phyloP scores from a whole-genome alignment of 2,113 vertebrate species.

The Castor canadensis region DNA sequence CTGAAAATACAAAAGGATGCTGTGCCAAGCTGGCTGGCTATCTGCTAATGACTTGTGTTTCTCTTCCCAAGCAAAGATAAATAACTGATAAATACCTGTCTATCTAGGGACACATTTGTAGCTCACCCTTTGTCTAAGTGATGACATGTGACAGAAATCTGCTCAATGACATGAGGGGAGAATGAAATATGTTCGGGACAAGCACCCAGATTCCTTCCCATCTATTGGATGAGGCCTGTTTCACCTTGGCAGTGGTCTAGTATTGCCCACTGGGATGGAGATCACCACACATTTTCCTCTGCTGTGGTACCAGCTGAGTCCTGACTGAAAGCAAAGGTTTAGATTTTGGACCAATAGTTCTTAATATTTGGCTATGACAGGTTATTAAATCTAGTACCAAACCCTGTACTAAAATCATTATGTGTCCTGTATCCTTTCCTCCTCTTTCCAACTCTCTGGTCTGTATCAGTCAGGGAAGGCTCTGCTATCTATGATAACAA shows the following conservation, averaged over 20 bases:
- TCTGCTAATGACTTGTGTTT: background rate
- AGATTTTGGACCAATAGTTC: background rate
- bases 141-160: background rate
- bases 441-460: background rate
- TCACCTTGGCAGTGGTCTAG: background rate
- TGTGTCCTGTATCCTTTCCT: background rate
- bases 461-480: background rate
- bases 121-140: background rate
- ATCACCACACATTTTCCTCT: no score
- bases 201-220: fast-evolving
- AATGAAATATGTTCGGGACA: no score
- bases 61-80: background rate
- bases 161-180: background rate
- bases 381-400: background rate
- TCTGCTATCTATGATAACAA: background rate
- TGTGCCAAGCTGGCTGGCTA: background rate
- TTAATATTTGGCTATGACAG: background rate
- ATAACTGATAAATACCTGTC: background rate
- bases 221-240: background rate
- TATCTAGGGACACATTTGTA: background rate
- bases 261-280: no score
- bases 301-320: background rate
- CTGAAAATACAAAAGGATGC: background rate
- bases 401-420: background rate
- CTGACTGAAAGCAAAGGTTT: background rate